Evolutionary conservation across 2,888 invertebrate genomes (phyloP).

Genomic region (Alviniconcha strummeri): DNA sequence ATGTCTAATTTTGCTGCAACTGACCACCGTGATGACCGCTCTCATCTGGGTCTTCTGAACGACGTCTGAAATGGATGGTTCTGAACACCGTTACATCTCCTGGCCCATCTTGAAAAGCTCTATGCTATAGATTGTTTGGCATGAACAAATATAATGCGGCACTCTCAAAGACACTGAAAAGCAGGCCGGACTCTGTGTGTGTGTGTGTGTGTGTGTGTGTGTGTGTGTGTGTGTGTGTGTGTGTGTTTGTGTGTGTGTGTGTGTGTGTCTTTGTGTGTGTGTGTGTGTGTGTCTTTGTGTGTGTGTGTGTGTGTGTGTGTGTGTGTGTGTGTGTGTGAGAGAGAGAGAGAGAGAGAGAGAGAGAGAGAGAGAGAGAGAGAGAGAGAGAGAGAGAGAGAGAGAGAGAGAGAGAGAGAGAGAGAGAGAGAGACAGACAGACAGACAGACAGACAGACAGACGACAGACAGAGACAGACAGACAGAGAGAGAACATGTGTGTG

Average conservation of each 20-base stretch:
- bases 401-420: background rate
- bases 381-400: conserved; percentile 7
- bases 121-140: background rate
- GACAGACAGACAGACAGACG: too few relatives aligned
- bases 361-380: background rate
- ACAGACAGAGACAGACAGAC: too few relatives aligned
- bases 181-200: background rate
- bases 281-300: too few relatives aligned
- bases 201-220: too few relatives aligned
- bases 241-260: background rate
- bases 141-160: background rate
- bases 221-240: too few relatives aligned
- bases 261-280: too few relatives aligned
- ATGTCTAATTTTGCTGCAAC: background rate
- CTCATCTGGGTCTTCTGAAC: background rate
- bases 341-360: background rate
- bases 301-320: background rate
- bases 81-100: background rate
- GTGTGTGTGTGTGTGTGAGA: background rate
- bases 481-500: too few relatives aligned
- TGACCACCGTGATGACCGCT: background rate
- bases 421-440: background rate
- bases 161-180: background rate
- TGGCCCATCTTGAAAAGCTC: background rate
- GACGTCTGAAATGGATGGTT: too few relatives aligned